Conservation (phyloP, 2,113 vertebrate species). For the Hyla sarda region DNA sequence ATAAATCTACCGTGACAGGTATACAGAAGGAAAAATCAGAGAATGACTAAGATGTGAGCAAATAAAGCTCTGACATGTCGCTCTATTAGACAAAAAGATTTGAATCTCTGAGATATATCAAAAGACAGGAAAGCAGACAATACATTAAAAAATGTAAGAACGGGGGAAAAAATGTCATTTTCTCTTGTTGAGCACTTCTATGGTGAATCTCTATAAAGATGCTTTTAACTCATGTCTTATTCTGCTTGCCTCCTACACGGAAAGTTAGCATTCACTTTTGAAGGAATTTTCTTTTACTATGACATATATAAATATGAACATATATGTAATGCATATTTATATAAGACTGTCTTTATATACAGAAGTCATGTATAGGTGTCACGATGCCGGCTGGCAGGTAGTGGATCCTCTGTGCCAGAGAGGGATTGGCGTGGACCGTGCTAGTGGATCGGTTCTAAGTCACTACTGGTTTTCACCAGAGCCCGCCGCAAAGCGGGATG, state of each 20-base stretch:
- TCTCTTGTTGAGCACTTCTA: background rate
- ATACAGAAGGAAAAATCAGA: conserved; percentile 31
- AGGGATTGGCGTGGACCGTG: too few relatives aligned
- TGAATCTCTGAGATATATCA: conserved; percentile 31
- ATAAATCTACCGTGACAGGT: conserved; percentile 45
- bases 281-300: background rate
- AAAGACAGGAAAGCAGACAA: conserved; percentile 34
- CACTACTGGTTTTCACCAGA: too few relatives aligned
- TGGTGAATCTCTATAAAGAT: background rate
- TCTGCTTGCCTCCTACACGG: conserved; percentile 20
- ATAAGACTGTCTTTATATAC: too few relatives aligned
- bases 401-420: too few relatives aligned
- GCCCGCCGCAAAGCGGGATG: too few relatives aligned
- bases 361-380: too few relatives aligned
- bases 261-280: background rate
- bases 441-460: too few relatives aligned
- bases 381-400: too few relatives aligned
- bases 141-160: background rate
- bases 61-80: conserved; percentile 14
- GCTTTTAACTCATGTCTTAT: conserved; percentile 27
- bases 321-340: background rate
- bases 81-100: conserved; percentile 51
- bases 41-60: conserved; percentile 47
- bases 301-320: background rate
- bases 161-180: background rate